Evolutionary conservation across 2,888 invertebrate genomes (phyloP).

Genomic region (Conus canariensis): DNA sequence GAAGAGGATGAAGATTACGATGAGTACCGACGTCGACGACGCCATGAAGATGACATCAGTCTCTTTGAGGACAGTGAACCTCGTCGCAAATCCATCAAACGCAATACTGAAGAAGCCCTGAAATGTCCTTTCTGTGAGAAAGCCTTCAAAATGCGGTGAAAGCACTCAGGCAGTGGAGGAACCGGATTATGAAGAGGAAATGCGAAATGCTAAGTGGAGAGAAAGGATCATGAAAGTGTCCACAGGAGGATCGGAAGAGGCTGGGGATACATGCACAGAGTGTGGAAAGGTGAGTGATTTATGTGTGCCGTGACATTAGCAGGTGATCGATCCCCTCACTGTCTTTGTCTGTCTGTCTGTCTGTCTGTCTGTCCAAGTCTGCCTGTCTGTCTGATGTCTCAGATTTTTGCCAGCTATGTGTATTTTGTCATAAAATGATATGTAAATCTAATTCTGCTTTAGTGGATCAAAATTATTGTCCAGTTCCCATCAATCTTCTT

Average conservation of each 20-base stretch:
- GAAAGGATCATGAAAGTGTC: constrained; percentile 75
- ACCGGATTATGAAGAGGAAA: constrained; percentile 73
- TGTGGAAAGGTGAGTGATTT: constrained; percentile 65
- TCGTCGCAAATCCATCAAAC: constrained; percentile 67
- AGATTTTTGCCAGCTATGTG: no score
- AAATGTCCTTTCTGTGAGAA: constrained; percentile 75
- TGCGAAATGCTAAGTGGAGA: constrained; percentile 74
- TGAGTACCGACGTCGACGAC: constrained; percentile 52
- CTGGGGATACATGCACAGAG: constrained; percentile 71
- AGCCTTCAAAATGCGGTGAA: no score
- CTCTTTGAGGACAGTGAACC: constrained; percentile 72
- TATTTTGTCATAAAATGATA: no score
- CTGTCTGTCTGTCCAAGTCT: neutral
- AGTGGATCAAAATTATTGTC: no score
- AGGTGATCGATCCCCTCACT: neutral
- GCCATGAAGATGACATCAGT: constrained; percentile 67
- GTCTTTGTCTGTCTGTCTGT: neutral
- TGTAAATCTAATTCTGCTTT: no score
- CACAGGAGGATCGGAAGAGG: constrained; percentile 68
- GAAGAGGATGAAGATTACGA: constrained; percentile 54
- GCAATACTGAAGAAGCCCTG: constrained; percentile 74
- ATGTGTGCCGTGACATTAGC: neutral
- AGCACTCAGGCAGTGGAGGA: constrained; percentile 74
- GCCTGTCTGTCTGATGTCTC: no score
- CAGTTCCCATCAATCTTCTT: no score